A percentile compares a stretch with the other conserved stretches of the same genome.
These are phyloP conservation scores for Erpornis zantholeuca DNA, from an alignment of 2,113 vertebrate genomes.

Conservation along the genomic window DNA sequence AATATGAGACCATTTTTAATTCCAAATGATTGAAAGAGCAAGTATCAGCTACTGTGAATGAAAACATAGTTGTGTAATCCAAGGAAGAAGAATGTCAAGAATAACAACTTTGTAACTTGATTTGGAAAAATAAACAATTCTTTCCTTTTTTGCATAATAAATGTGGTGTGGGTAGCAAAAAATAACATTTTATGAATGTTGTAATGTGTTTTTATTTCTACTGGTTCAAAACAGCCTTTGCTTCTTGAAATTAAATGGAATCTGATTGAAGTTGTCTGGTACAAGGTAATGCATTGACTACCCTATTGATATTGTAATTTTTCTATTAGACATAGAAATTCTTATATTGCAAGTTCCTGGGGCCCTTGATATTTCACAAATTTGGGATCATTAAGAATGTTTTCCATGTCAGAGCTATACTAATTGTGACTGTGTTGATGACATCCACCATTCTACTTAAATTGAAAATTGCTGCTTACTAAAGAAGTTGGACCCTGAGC, in stretches of 20 bases:
- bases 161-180: slow-evolving; percentile 26
- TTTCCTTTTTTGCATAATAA: slow-evolving; percentile 35
- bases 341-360: slow-evolving; percentile 32
- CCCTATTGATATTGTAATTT: slow-evolving; percentile 61
- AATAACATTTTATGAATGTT: background rate
- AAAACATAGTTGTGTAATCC: slow-evolving; percentile 16
- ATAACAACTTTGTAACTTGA: slow-evolving; percentile 44
- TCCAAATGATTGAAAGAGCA: slow-evolving; percentile 24
- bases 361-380: slow-evolving; percentile 45
- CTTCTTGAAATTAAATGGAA: slow-evolving; percentile 46
- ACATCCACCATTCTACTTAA: slow-evolving; percentile 70
- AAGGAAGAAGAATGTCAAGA: slow-evolving; percentile 39
- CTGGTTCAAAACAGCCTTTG: slow-evolving; percentile 25
- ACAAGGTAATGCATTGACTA: slow-evolving; percentile 3
- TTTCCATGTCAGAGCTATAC: slow-evolving; percentile 45
- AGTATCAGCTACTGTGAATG: slow-evolving; percentile 12
- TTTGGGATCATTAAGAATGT: slow-evolving; percentile 61
- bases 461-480: slow-evolving; percentile 63
- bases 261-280: background rate
- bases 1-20: background rate
- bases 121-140: slow-evolving; percentile 40
- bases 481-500: slow-evolving; percentile 67
- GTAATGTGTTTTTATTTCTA: slow-evolving; percentile 19
- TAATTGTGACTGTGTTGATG: slow-evolving; percentile 65
- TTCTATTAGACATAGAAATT: slow-evolving; percentile 43